Evolutionary conservation across 1,140 invertebrate genomes (phyloP), one percentile per base, ranked within the genome.

Genomic region (Lethrus apterus): DNA sequence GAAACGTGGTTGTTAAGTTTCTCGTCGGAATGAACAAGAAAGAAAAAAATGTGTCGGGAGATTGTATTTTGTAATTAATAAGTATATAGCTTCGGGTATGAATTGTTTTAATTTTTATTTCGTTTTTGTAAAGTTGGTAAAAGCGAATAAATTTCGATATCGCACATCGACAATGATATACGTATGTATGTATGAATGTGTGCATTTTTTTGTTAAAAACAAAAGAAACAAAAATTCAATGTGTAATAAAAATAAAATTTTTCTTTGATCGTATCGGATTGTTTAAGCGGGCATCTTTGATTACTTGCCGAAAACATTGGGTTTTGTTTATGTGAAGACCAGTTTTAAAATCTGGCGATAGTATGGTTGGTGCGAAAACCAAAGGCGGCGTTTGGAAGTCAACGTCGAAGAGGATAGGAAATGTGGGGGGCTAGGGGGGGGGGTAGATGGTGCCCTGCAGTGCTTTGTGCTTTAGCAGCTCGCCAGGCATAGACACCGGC

Each of bases 11-110:
- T 36, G 19, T 20, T 20, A 36, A 20, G 19, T 36, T 36, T 36
- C 19, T 36, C 13, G 17, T 19, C 34, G 34, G 34, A n/a, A n/a
- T n/a, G n/a, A n/a, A n/a, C 34, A 13, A 41, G 19, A 24, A 11
- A 24, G 5, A 26, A 41, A 41, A 40, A 41, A 41, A 41, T 26
- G 20, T 23, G 13, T 26, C 14, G 38, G 10, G 23, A 41, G 38
- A 41, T 41, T 41, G 24, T 41, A 41, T 41, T 41, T 41, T 41
- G 38, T 41, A 41, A 41, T 41, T 41, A 41, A 41, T 41, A 41
- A 41, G 38, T 41, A 41, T 26, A 41, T 41, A 41, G 38, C 38
- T 41, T 26, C 10, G 19, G 38, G 38, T 41, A 18, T 36, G 34
- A 9, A n/a, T 15, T 8, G 15, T 21, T n/a, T 36, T 36, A 10